A percentile compares a stretch with the other conserved stretches of the same genome.
phyloP scores from a whole-genome alignment of 2,888 invertebrate species.

The Hofmannophila pseudospretella region DNA sequence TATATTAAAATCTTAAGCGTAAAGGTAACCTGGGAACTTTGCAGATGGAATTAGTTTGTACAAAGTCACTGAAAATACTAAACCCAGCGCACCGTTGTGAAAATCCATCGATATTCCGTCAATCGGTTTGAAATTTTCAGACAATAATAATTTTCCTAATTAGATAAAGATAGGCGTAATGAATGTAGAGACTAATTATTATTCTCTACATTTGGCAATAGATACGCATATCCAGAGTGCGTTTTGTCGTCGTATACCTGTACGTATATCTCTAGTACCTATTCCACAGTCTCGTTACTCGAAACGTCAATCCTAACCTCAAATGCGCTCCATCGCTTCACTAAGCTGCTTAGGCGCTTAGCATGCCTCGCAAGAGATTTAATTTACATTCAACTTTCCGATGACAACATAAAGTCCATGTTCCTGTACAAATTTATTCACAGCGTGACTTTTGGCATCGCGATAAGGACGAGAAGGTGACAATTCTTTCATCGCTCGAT shows the following conservation, averaged over 20 bases:
- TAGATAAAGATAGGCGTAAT: too few relatives aligned
- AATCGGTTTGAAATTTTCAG: neutral
- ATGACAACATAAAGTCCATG: slow-evolving; percentile 19
- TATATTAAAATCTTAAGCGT: neutral
- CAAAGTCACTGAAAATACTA: too few relatives aligned
- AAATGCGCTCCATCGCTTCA: slow-evolving; percentile 53
- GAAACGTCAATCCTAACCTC: slow-evolving; percentile 59
- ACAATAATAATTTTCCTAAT: too few relatives aligned
- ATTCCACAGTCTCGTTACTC: slow-evolving; percentile 54
- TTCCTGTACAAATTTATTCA: slow-evolving; percentile 14
- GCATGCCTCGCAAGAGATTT: slow-evolving; percentile 37
- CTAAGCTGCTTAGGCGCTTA: slow-evolving; percentile 75
- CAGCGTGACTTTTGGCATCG: slow-evolving; percentile 68
- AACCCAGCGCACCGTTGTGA: too few relatives aligned
- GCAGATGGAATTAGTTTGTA: too few relatives aligned
- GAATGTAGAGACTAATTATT: too few relatives aligned
- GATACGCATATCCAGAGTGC: too few relatives aligned
- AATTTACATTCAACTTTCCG: slow-evolving; percentile 26
- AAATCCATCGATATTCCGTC: neutral
- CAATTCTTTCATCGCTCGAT: slow-evolving; percentile 74
- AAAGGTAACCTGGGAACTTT: neutral
- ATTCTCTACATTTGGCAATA: too few relatives aligned
- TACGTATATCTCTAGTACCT: slow-evolving; percentile 36
- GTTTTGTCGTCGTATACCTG: slow-evolving; percentile 24
- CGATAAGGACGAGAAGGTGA: slow-evolving; percentile 64